Evolutionary conservation across 2,113 vertebrate genomes (phyloP).

Genomic region (Pungitius pungitius): DNA sequence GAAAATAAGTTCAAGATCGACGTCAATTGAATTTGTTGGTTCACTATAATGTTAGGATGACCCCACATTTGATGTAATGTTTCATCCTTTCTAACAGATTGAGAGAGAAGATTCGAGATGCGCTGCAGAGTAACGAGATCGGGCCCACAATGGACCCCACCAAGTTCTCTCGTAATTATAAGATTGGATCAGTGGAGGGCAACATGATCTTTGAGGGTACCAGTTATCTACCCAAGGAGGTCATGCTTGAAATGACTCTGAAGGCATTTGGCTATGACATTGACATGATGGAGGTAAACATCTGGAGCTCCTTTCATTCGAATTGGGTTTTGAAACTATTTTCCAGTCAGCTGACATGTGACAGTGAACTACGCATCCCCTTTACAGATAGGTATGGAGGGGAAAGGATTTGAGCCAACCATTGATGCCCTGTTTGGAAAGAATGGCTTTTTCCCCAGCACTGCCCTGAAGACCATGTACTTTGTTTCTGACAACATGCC

Average conservation of each 20-base stretch:
- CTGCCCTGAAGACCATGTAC: constrained; percentile 87
- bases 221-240: constrained; percentile 88
- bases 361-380: not conserved
- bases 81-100: constrained; percentile 76
- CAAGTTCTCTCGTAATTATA: constrained; percentile 90
- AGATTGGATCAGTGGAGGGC: constrained; percentile 84
- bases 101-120: constrained; percentile 80
- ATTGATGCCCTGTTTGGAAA: constrained; percentile 91
- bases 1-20: not conserved
- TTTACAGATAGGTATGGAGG: constrained; percentile 89
- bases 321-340: not conserved
- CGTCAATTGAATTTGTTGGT: not conserved
- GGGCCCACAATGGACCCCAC: constrained; percentile 81
- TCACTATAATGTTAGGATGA: not conserved
- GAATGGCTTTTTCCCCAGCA: constrained; percentile 92
- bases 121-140: constrained; percentile 82
- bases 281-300: constrained; percentile 91
- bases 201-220: constrained; percentile 90
- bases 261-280: constrained; percentile 82
- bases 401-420: constrained; percentile 90
- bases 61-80: not conserved
- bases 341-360: not conserved
- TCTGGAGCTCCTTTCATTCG: not conserved
- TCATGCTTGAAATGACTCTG: constrained; percentile 92
- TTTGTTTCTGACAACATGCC: constrained; percentile 88